Evolutionary conservation across 1,140 invertebrate species (phyloP), one percentile per base, ranked within the genome.

Genomic region (Pteromalus puparum): DNA sequence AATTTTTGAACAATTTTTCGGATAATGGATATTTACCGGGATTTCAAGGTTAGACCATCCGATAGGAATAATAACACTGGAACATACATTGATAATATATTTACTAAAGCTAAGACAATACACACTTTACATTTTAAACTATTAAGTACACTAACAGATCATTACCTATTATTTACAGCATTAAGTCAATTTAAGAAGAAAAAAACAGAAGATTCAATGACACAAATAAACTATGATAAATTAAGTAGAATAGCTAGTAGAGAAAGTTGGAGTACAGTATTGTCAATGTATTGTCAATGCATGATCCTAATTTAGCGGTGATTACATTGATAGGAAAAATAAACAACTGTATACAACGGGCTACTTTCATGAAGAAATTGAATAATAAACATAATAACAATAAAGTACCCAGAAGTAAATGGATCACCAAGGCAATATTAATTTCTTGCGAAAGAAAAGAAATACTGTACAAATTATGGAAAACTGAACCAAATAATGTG

Each of bases 381-480:
- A 70, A 13, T 28, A 26, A 70, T 24, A 42, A 42, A 42, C 38
- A 42, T 42, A 70, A 70, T 70, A 26, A 28, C 24, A 26, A 68
- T 24, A 68, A 70, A 24, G 24, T 70, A 28, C 67, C 67, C 24
- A 70, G 67, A 28, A 70, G 24, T 24, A 70, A 70, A 28, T 70
- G 26, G 67, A 70, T 65, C 15, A 65, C 61, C 4, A 65, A 65
- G n/a, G 21, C 61, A 21, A 65, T 65, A 65, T 1, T n/a, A 28
- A 70, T 30, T 70, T 70, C n/a, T 24, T 70, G 67, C 24, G 24
- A 70, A 13, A 70, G 24, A 70, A 70, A 70, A 26, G 67, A 70
- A 70, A 13, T 24, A 26, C 24, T 70, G 3, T 70, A 70, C 10
- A 70, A 70, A 12, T 26, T 26, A 70, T 70, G 67, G 67, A 70